phyloP scores from a whole-genome alignment of 2,888 invertebrate genomes.

The Isoperla grammatica region DNA sequence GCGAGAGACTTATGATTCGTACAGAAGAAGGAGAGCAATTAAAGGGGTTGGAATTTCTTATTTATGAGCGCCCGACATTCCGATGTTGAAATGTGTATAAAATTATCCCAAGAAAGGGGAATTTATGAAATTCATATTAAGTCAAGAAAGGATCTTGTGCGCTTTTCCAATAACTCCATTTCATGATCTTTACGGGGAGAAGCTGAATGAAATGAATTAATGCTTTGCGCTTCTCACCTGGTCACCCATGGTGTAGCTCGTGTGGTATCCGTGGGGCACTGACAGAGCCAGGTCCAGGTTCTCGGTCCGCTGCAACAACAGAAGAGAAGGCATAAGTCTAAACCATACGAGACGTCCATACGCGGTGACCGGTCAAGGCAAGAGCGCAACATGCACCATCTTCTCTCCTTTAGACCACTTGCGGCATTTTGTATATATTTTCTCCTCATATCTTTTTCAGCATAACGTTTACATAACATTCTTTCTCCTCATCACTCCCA shows the following conservation, averaged over 20 bases:
- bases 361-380: neutral
- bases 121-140: conserved; percentile 1
- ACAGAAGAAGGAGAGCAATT: conserved; percentile 1
- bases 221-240: conserved; percentile 51
- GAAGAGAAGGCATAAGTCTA: conserved; percentile 32
- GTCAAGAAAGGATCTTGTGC: neutral
- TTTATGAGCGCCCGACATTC: conserved; percentile 14
- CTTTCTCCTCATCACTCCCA: too few species aligned
- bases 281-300: conserved; percentile 66
- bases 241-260: conserved; percentile 68
- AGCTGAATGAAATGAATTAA: neutral
- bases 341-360: neutral
- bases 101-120: conserved; percentile 5
- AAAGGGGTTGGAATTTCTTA: conserved; percentile 7
- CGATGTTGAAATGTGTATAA: conserved; percentile 6
- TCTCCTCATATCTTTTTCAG: neutral
- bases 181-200: neutral
- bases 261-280: conserved; percentile 56
- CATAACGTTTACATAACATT: too few species aligned
- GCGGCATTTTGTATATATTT: neutral
- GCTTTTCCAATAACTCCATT: conserved; percentile 1
- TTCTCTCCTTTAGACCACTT: too few species aligned
- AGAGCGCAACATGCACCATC: neutral
- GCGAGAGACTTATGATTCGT: conserved; percentile 11
- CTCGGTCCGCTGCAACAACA: conserved; percentile 67